These are phyloP conservation scores for Brevipalpus yothersi DNA, from an alignment of 1,140 invertebrate species.

Conservation along the genomic window DNA sequence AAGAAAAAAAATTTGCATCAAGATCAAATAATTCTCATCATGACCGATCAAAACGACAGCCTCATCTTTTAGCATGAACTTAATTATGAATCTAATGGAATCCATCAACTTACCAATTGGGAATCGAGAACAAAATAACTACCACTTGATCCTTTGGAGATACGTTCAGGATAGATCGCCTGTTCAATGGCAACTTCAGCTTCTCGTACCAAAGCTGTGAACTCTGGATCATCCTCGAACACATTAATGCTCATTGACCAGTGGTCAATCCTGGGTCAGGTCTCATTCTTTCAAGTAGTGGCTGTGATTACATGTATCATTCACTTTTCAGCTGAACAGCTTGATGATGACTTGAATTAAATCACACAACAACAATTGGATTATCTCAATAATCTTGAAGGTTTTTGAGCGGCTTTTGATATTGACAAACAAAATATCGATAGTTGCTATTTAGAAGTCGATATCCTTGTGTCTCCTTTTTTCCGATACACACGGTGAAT, in stretches of 20 bases:
- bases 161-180: slow-evolving; percentile 76
- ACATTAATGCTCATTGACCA: too few species aligned
- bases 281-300: slow-evolving; percentile 45
- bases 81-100: neutral
- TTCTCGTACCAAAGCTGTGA: slow-evolving; percentile 64
- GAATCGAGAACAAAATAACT: slow-evolving; percentile 96
- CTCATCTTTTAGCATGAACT: neutral
- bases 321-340: slow-evolving; percentile 17
- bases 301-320: slow-evolving; percentile 73
- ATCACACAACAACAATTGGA: too few species aligned
- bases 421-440: too few species aligned
- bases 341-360: neutral
- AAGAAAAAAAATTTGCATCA: neutral
- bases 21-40: too few species aligned
- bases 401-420: too few species aligned
- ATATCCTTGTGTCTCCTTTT: too few species aligned
- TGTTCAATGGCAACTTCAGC: slow-evolving; percentile 81
- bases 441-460: too few species aligned
- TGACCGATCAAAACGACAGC: too few species aligned
- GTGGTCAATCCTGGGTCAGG: slow-evolving; percentile 17
- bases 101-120: slow-evolving; percentile 18
- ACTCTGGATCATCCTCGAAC: slow-evolving; percentile 69
- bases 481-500: too few species aligned
- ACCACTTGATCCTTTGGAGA: slow-evolving; percentile 86
- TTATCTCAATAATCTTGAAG: too few species aligned